Evolutionary conservation across 2,113 vertebrate genomes (phyloP), one percentile per base, ranked within the genome.

Genomic region (Struthio camelus): DNA sequence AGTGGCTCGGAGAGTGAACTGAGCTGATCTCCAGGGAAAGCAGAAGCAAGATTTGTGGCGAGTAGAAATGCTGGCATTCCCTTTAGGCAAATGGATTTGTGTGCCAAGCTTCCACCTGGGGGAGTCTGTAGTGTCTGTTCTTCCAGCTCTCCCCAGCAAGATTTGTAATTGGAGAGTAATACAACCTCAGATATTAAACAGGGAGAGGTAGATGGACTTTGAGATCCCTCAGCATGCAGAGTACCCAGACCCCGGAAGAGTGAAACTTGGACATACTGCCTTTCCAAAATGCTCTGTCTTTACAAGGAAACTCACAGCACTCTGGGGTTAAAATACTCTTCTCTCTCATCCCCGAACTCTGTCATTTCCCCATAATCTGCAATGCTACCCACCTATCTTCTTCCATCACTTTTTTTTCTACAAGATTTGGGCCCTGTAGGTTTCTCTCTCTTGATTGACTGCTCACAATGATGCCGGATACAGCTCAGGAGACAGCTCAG

Each of bases 11-110:
- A 34, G 38, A 73, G 69, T 1, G 28, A 90, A 16, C 19, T 0
- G 40, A 83, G 77, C 59, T 27, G 28, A 76, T 69, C 77, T 38
- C 72, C 46, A 1, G 36, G 69, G 85, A 54, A 18, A 34, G 62
- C 6, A 5, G 34, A 10, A 38, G 38, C 56, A 80, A 92, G 85
- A 11, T 85, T 72, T 92, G 90, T 19, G 94, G 82, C 1, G 54
- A 69, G 72, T 32, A 91, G 67, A 23, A 56, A 40, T 93, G 82
- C 77, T 86, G 96, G 88, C 53, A 4, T 3, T 75, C 50, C 46
- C 90, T 54, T 53, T 36, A 1, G 1, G 4, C 22, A 40, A 42
- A 30, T 5, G 89, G 70, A 10, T 81, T 18, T 15, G 10, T 36
- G 85, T 82, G 94, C 94, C 95, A 82, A 71, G 61, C 14, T 79